phyloP scores from a whole-genome alignment of 2,888 invertebrate species.

The Drosophila antonietae region DNA sequence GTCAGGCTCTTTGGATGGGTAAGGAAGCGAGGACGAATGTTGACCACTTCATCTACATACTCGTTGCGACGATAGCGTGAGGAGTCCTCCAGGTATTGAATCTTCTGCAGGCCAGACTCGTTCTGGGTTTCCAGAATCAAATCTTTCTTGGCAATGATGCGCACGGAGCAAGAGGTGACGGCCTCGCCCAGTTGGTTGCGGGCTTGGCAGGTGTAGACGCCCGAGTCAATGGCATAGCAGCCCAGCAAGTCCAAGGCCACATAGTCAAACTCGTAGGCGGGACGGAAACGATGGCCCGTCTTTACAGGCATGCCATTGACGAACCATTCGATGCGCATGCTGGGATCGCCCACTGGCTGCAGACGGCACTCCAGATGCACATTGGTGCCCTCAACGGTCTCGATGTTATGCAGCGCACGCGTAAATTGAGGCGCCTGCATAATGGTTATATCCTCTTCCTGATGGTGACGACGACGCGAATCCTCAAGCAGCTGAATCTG shows the following conservation, averaged over 20 bases:
- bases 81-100: conserved; percentile 95
- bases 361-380: conserved; percentile 96
- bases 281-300: conserved; percentile 96
- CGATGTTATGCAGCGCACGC: conserved; percentile 93
- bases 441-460: conserved; percentile 92
- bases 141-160: conserved; percentile 95
- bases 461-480: conserved; percentile 89
- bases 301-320: conserved; percentile 96
- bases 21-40: conserved; percentile 92
- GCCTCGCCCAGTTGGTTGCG: conserved; percentile 97
- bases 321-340: conserved; percentile 98
- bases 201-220: conserved; percentile 97
- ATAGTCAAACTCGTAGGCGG: conserved; percentile 98
- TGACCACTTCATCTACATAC: conserved; percentile 92
- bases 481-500: conserved; percentile 96
- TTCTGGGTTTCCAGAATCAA: conserved; percentile 95
- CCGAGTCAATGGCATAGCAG: conserved; percentile 98
- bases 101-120: conserved; percentile 95
- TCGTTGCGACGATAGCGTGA: conserved; percentile 93
- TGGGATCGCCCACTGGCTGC: conserved; percentile 95
- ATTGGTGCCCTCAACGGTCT: conserved; percentile 95
- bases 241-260: conserved; percentile 98
- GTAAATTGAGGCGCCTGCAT: conserved; percentile 95
- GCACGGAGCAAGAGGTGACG: conserved; percentile 95
- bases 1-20: conserved; percentile 94